These are phyloP conservation scores for Chaetoderma sp. DNA, from an alignment of 2,888 invertebrate species.

Conservation along the genomic window DNA sequence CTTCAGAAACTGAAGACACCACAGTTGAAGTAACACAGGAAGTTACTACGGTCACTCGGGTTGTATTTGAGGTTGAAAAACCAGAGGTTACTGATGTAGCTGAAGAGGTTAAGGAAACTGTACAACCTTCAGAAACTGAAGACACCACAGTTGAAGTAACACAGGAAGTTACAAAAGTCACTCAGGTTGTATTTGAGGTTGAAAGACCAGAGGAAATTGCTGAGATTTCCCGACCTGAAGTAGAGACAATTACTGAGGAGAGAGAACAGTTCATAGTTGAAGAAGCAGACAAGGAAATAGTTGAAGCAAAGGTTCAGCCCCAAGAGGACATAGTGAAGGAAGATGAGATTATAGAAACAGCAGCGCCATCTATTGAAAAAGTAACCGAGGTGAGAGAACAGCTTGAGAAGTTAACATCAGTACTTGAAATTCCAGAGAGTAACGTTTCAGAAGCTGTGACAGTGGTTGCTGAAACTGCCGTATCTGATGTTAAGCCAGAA, in stretches of 20 bases:
- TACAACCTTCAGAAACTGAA: constrained; percentile 23
- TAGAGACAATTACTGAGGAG: background rate
- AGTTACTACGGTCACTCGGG: constrained; percentile 14
- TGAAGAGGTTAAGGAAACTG: constrained; percentile 11
- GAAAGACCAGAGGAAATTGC: background rate
- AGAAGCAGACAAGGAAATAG: background rate
- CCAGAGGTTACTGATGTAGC: constrained; percentile 16
- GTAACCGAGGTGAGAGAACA: background rate
- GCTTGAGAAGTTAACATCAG: too few species aligned
- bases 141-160: background rate
- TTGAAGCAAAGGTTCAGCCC: too few species aligned
- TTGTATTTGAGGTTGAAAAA: background rate
- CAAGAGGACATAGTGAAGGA: too few species aligned
- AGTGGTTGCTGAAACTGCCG: constrained; percentile 1
- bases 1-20: constrained; percentile 13
- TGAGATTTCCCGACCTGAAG: background rate
- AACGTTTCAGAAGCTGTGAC: constrained; percentile 4
- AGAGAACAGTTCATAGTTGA: background rate
- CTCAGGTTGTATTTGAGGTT: background rate
- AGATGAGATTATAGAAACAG: too few species aligned
- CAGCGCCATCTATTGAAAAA: too few species aligned
- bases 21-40: background rate
- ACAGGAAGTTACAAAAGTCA: background rate
- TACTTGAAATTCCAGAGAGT: background rate
- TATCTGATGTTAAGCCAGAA: background rate